Evolutionary conservation across 1,140 invertebrate genomes (phyloP), one percentile per base, ranked within the genome.

Genomic region (Harpegnathos saltator): DNA sequence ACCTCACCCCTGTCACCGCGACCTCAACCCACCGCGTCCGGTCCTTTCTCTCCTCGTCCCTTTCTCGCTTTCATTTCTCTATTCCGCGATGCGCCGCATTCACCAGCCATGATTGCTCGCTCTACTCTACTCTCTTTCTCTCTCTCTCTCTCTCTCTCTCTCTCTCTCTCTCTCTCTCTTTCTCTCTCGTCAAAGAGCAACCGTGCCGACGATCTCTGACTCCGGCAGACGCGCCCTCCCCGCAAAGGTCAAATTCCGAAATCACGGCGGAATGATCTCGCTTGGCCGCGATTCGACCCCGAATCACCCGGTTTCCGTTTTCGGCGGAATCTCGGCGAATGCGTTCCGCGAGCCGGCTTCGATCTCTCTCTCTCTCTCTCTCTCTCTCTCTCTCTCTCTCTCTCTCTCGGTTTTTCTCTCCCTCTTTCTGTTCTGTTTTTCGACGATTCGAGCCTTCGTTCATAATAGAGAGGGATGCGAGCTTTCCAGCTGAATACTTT

Each of bases 111-210:
- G 75, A 80, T 80, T 80, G 75, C 75, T 58, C 75, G 4, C 38
- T 44, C 38, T 44, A 3, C 11, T 9, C 11, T 11, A 7, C 7
- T 44, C 38, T 44, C 38, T 44, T 9, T 44, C n/a, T 44, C 61
- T 9, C 11, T 59, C 4, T 19, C 24, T 59, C 54, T 80, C 24
- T 33, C n/a, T 44, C 61, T 9, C 11, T 59, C 4, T 19, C 24
- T 5, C n/a, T 80, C 24, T 33, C 29, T 33, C 5, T 33, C 29
- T 33, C 29, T n/a, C n/a, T n/a, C 12, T 44, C 61, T 9, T 59
- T 5, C 4, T 19, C 24, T 59, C n/a, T 80, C 24, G 65, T 78
- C 75, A 78, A 80, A 80, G 75, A 80, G 75, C 75, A 80, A 74
- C 44, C 59, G 69, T 74, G 29, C 54, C 69, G 56, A 81, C 69